Conservation (phyloP, 2,797 vertebrate genomes). For the Atherinosoma microstoma region DNA sequence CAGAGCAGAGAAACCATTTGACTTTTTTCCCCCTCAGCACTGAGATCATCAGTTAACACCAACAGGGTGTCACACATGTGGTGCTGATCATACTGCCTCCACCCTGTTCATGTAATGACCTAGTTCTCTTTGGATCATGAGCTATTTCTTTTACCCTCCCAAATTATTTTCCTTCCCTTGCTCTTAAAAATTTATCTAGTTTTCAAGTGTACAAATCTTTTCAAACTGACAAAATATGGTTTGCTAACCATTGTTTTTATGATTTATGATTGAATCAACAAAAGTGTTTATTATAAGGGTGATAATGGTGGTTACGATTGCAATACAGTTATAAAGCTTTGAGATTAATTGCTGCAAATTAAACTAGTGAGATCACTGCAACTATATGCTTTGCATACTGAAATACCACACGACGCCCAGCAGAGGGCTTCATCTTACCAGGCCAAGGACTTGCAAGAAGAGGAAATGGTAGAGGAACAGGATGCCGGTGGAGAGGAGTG, state of each 20-base stretch:
- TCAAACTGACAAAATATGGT: neutral
- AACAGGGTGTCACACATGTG: neutral
- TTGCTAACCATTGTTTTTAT: neutral
- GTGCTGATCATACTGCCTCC: neutral
- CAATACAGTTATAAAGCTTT: neutral
- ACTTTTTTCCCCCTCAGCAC: neutral
- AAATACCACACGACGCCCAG: conserved; percentile 46
- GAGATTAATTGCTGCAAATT: neutral
- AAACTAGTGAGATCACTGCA: neutral
- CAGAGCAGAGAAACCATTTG: neutral
- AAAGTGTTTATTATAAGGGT: neutral
- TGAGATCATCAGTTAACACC: neutral
- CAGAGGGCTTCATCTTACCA: conserved; percentile 88
- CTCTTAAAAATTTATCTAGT: neutral
- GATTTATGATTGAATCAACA: neutral
- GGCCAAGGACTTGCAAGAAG: conserved; percentile 92
- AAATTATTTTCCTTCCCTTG: neutral
- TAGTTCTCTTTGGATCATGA: neutral
- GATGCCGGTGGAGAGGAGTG: conserved; percentile 92
- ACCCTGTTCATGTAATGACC: neutral
- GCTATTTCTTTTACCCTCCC: neutral
- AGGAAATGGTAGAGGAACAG: conserved; percentile 98
- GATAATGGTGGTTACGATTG: too few relatives aligned
- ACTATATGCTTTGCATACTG: neutral
- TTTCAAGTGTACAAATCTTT: neutral